Base-by-base conservation (phyloP, 2,797 vertebrate species). In the Gymnothorax javanicus region DNA sequence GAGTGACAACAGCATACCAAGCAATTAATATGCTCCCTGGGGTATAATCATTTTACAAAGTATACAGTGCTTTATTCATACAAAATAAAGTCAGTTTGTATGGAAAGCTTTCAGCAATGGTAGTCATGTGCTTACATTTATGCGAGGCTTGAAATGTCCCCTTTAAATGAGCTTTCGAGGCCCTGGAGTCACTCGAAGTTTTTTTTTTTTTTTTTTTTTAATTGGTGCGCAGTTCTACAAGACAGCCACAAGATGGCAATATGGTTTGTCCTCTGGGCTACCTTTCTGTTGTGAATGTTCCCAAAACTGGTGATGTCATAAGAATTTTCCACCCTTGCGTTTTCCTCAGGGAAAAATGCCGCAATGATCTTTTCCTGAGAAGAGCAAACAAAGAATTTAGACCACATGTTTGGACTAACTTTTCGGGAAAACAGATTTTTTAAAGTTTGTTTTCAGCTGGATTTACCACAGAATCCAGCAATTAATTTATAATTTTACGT, bases 261-360 rank as follows among this genome's bases (percentile, higher is more conserved):
- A 12, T 17, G 54, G 50, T 54, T n/a, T 4, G 6, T 8, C 17
- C 54, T 1, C 20, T 8, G 17, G 52, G 50, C 50, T 50, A 7
- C 75, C 17, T 12, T 52, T 12, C 15, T 73, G 13, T 33, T 3
- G 69, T 0, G 52, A 71, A 77, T 56, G 75, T 54, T 79, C 75
- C 50, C 20, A 79, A 52, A 79, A 79, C 75, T 52, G 75, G 75
- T 79, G 75, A 79, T 79, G 75, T 79, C 75, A 79, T 79, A 54
- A 50, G n/a, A 79, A 50, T 79, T 79, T 79, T 79, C 75, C 75
- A 79, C 15, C 75, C 75, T 79, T 79, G 17, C 50, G 20, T 52
- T 23, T n/a, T 79, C 7, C 43, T 79, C 54, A 52, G 15, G 54
- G 50, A 79, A 54, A 54, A 79, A 7, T 54, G 9, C 50, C 23